Evolutionary conservation across 2,888 invertebrate species (phyloP).

Genomic region (Aricia artaxerxes): DNA sequence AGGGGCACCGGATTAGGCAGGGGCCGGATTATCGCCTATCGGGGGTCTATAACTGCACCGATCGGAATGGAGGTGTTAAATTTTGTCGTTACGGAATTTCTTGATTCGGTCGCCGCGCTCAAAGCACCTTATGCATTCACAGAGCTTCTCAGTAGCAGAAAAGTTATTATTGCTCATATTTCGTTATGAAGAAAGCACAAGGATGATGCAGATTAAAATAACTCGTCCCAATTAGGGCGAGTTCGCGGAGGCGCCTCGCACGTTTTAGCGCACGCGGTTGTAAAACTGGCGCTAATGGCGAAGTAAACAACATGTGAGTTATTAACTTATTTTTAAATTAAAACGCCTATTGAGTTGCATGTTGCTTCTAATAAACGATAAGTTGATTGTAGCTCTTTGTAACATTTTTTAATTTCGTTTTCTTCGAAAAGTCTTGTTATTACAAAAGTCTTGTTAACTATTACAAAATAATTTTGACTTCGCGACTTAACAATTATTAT

Average conservation of each 20-base stretch:
- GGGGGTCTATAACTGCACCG: too few relatives aligned
- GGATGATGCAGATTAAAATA: background rate
- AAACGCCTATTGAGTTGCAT: slow-evolving; percentile 3
- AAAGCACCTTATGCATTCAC: too few relatives aligned
- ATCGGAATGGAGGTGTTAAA: too few relatives aligned
- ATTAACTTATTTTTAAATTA: slow-evolving; percentile 5
- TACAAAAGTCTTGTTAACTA: background rate
- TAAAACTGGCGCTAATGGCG: background rate
- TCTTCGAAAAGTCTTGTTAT: background rate
- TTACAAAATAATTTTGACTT: too few relatives aligned
- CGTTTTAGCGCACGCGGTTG: background rate
- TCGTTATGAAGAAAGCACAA: too few relatives aligned
- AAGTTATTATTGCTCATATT: too few relatives aligned
- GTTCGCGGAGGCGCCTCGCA: background rate
- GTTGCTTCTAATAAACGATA: background rate
- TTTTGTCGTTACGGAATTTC: too few relatives aligned
- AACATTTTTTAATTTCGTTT: background rate
- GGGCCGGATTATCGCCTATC: too few relatives aligned
- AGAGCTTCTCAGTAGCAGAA: too few relatives aligned
- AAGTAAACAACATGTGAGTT: background rate
- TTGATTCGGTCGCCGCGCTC: too few relatives aligned
- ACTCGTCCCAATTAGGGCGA: background rate
- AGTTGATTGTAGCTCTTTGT: background rate
- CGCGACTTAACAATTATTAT: too few relatives aligned
- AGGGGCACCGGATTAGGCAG: too few relatives aligned